These are phyloP conservation scores for Eleutherodactylus coqui DNA, from an alignment of 2,797 vertebrate species.

Conservation along the genomic window DNA sequence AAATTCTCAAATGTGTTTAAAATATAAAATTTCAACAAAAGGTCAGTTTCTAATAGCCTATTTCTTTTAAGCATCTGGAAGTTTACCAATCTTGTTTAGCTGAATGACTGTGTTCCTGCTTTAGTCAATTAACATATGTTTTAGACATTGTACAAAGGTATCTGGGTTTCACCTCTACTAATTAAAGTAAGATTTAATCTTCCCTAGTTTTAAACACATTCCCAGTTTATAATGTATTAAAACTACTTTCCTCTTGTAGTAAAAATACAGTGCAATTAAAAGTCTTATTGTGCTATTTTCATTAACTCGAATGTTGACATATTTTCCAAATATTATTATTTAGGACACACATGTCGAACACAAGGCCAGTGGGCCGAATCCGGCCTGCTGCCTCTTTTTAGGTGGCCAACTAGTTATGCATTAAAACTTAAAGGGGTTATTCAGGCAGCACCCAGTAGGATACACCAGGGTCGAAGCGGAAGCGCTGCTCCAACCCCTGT, in stretches of 20 bases:
- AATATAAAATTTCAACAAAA: no score
- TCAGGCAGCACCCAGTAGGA: no score
- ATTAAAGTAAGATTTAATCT: conserved; percentile 27
- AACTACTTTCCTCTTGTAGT: not conserved
- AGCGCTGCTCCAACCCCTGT: no score
- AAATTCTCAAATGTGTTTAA: no score
- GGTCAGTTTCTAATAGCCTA: no score
- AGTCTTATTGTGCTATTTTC: not conserved
- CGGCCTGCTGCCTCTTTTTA: no score
- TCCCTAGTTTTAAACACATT: not conserved
- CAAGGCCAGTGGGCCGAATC: no score
- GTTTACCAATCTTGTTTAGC: conserved; percentile 5
- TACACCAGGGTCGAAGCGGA: no score
- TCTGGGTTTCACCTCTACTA: conserved; percentile 9
- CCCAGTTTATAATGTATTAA: not conserved
- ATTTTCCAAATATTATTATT: not conserved
- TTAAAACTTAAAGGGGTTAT: no score
- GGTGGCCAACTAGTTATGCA: no score
- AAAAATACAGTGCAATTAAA: not conserved
- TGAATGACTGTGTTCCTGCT: conserved; percentile 9
- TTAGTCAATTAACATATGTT: conserved; percentile 21
- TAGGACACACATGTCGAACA: no score
- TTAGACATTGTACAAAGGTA: not conserved
- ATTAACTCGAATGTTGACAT: not conserved
- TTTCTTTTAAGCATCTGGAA: not conserved